Percentiles rank a stretch among this genome's conserved stretches.
Evolutionary conservation across 1,140 invertebrate genomes (phyloP).

Genomic region (Cydia splendana): DNA sequence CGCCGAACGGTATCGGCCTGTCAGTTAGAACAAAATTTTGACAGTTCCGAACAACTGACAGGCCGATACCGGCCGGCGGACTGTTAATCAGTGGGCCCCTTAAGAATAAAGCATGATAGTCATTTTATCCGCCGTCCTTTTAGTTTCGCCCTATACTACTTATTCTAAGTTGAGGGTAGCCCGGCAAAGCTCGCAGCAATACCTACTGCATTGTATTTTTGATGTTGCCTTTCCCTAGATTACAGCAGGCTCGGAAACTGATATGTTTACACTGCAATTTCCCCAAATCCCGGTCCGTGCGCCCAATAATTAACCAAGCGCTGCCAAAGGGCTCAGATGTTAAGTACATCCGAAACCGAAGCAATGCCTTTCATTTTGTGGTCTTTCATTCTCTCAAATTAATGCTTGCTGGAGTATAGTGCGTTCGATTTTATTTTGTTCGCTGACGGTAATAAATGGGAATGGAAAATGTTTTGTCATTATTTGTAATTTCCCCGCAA

Average conservation of each 20-base stretch:
- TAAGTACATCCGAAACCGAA: conserved; percentile 51
- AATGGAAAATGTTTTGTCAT: not conserved
- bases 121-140: not conserved
- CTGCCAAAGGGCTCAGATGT: conserved; percentile 51
- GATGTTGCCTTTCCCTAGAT: conserved; percentile 21
- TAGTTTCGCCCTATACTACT: not conserved
- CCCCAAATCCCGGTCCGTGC: conserved; percentile 34
- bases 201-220: conserved; percentile 40
- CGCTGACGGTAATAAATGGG: not conserved
- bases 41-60: too few species aligned
- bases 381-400: conserved; percentile 46
- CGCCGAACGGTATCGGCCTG: too few species aligned
- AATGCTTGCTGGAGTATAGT: conserved; percentile 43
- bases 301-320: conserved; percentile 52
- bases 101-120: not conserved
- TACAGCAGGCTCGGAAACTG: conserved; percentile 32
- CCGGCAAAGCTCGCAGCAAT: conserved; percentile 19
- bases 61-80: too few species aligned
- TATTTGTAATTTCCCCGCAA: not conserved
- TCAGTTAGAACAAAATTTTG: too few species aligned
- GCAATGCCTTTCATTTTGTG: conserved; percentile 55
- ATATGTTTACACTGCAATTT: conserved; percentile 42
- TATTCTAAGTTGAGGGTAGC: not conserved
- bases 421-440: not conserved
- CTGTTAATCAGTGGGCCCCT: too few species aligned